Evolutionary conservation across 2,113 vertebrate genomes (phyloP).

Genomic region (Furnarius figulus): DNA sequence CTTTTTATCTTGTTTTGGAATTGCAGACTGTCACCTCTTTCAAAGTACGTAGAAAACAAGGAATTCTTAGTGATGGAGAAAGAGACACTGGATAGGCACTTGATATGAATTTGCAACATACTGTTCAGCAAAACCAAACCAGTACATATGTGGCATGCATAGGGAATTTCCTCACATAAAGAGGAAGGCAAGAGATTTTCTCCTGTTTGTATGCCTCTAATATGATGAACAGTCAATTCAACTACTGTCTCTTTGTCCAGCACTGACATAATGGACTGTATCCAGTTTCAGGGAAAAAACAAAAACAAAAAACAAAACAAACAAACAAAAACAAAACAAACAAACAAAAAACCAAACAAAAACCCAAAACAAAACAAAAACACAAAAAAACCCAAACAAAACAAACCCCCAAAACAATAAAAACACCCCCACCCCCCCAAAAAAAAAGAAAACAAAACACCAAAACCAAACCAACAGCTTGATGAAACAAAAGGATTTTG

Average conservation of each 20-base stretch:
- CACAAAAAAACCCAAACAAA: background rate
- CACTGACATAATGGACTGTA: background rate
- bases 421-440: rapidly evolving
- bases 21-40: background rate
- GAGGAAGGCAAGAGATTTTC: background rate
- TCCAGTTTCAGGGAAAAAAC: background rate
- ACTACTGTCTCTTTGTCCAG: background rate
- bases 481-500: background rate
- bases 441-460: background rate
- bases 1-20: background rate
- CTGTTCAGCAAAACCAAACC: background rate
- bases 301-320: background rate
- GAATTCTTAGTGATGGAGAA: background rate
- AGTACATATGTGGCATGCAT: background rate
- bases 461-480: background rate
- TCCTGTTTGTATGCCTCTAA: background rate
- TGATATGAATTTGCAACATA: background rate
- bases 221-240: background rate
- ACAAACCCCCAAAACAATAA: no score
- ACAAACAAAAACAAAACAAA: background rate
- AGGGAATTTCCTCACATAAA: background rate
- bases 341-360: background rate
- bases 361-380: no score
- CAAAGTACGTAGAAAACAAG: background rate
- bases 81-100: background rate